Percentiles rank a stretch among this genome's conserved stretches.
Evolutionary conservation across 2,888 invertebrate species (phyloP).

Genomic region (Rambutsinella grinnellia): DNA sequence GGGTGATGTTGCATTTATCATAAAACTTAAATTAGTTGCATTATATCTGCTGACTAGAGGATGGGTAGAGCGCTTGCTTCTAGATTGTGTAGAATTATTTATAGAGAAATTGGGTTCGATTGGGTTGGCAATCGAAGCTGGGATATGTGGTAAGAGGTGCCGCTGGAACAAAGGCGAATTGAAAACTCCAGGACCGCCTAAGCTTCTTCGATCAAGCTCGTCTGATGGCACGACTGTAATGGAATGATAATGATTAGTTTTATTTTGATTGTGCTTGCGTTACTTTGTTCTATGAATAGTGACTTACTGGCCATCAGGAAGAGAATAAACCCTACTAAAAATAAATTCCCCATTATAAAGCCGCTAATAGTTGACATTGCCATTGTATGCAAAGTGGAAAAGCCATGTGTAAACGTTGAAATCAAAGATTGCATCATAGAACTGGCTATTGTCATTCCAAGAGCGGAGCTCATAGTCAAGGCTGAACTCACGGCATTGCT

Average conservation of each 20-base stretch:
- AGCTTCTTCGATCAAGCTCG: constrained; percentile 23
- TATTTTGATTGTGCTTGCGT: too few relatives aligned
- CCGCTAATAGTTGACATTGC: constrained; percentile 31
- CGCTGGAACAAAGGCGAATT: background rate
- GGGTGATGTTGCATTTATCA: too few relatives aligned
- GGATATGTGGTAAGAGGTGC: background rate
- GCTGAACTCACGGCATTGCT: constrained; percentile 1
- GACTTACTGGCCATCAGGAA: constrained; percentile 47
- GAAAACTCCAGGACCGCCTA: constrained; percentile 17
- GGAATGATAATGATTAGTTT: background rate
- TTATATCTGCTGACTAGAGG: constrained; percentile 40
- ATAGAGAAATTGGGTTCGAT: background rate
- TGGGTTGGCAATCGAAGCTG: background rate
- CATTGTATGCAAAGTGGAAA: constrained; percentile 30
- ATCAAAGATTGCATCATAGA: background rate
- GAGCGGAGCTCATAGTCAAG: background rate
- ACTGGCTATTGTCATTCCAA: constrained; percentile 4
- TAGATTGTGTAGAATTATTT: background rate
- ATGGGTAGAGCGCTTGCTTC: constrained; percentile 17
- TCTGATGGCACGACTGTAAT: constrained; percentile 45
- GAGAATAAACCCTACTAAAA: constrained; percentile 24
- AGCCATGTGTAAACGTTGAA: constrained; percentile 9
- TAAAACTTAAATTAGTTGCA: constrained; percentile 7
- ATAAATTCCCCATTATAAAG: constrained; percentile 46
- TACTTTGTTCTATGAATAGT: background rate